Evolutionary conservation across 2,113 vertebrate genomes (phyloP).

Genomic region (Notarius quadriscutis): DNA sequence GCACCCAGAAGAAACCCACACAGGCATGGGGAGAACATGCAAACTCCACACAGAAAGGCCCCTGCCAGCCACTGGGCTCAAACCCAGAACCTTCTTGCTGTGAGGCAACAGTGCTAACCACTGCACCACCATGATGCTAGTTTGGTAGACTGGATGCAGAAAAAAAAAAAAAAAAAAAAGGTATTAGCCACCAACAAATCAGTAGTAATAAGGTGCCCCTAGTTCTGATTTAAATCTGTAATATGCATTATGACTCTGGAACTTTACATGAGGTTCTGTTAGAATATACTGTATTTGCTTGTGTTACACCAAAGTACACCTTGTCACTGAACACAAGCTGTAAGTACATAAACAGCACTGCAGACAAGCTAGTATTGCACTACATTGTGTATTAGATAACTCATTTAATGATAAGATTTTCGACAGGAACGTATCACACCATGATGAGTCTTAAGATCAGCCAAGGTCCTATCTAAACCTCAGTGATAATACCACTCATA

Average conservation of each 20-base stretch:
- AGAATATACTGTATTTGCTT: not conserved
- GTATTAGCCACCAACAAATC: not conserved
- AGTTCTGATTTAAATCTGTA: not conserved
- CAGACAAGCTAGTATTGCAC: not conserved
- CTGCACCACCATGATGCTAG: too few species aligned
- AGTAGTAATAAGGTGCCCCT: not conserved
- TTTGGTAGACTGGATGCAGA: not conserved
- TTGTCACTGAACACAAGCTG: not conserved
- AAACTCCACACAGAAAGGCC: too few species aligned
- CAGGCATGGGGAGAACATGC: too few species aligned
- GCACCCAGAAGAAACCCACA: too few species aligned
- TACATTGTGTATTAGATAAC: not conserved
- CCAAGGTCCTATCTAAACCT: not conserved
- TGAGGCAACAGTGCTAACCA: too few species aligned
- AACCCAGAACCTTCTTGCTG: too few species aligned
- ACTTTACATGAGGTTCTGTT: not conserved
- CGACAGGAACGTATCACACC: not conserved
- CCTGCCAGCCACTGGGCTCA: too few species aligned
- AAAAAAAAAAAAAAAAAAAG: not conserved
- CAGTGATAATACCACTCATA: not conserved
- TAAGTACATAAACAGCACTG: not conserved
- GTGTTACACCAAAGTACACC: slow-evolving; percentile 5
- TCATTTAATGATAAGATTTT: not conserved
- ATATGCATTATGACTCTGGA: not conserved
- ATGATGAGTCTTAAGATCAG: not conserved